Conservation (phyloP, 1,140 invertebrate genomes). For the Pentalonia nigronervosa region DNA sequence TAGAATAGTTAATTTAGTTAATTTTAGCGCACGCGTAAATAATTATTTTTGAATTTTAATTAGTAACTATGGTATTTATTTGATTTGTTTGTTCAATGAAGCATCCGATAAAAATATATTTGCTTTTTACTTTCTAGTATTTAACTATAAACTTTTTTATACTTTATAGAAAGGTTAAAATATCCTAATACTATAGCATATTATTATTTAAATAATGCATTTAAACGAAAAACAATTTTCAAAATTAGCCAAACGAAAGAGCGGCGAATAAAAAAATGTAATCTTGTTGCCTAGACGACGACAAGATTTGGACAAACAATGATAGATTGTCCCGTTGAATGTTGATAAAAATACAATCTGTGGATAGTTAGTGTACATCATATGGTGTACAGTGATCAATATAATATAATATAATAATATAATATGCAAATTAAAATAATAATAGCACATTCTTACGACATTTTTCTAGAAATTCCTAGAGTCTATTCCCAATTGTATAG, state of each 20-base stretch:
- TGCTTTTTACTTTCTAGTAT: not conserved
- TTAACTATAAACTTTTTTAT: not conserved
- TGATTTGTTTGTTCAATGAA: constrained; percentile 13
- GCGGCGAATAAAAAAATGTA: not conserved
- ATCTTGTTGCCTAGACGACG: not conserved
- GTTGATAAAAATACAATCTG: not conserved
- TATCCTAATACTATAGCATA: not conserved
- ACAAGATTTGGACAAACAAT: not conserved
- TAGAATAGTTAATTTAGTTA: not conserved
- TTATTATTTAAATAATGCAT: not conserved
- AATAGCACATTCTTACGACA: not conserved
- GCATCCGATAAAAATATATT: not conserved
- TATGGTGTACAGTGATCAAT: not conserved
- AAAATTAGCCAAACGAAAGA: not conserved
- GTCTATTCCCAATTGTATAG: not conserved
- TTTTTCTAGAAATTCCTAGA: not conserved
- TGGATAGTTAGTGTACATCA: not conserved
- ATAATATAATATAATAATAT: not conserved
- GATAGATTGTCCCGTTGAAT: not conserved
- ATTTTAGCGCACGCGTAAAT: not conserved
- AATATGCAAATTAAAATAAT: not conserved
- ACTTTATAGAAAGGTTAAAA: not conserved
- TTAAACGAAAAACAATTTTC: not conserved
- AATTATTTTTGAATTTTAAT: not conserved
- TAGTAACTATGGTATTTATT: not conserved